These are phyloP conservation scores for Gymnobelideus leadbeateri DNA, from an alignment of 2,113 vertebrate genomes.

Conservation along the genomic window DNA sequence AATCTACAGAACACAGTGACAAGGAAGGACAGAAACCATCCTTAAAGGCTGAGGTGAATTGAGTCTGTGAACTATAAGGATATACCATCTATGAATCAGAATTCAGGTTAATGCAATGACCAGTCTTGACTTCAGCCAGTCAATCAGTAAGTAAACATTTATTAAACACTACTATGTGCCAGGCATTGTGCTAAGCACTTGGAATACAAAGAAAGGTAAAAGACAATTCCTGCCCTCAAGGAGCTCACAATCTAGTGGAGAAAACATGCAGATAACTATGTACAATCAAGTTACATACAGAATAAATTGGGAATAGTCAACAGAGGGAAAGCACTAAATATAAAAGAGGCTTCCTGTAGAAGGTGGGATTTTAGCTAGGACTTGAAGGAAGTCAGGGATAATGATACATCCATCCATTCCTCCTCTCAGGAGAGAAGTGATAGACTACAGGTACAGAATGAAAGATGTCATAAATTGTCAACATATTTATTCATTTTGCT, in stretches of 20 bases:
- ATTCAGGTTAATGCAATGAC: background rate
- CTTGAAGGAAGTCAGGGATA: background rate
- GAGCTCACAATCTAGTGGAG: background rate
- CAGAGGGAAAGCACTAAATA: background rate
- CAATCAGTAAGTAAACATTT: background rate
- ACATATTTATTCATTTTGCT: background rate
- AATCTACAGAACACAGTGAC: background rate
- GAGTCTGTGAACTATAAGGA: background rate
- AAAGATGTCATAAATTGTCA: background rate
- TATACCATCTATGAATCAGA: background rate
- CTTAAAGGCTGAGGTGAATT: background rate
- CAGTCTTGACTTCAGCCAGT: background rate
- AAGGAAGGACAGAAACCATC: background rate
- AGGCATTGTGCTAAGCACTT: background rate
- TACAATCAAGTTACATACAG: background rate
- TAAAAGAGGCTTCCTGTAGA: background rate
- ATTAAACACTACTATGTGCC: background rate
- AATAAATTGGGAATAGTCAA: background rate
- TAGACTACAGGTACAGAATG: background rate
- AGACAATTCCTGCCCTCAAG: background rate
- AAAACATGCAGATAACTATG: background rate
- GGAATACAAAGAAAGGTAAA: background rate
- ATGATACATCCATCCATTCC: background rate
- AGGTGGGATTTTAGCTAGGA: background rate
- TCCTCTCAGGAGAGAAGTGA: background rate